Conservation (phyloP, 1,140 invertebrate species). For the Saccostrea echinata region DNA sequence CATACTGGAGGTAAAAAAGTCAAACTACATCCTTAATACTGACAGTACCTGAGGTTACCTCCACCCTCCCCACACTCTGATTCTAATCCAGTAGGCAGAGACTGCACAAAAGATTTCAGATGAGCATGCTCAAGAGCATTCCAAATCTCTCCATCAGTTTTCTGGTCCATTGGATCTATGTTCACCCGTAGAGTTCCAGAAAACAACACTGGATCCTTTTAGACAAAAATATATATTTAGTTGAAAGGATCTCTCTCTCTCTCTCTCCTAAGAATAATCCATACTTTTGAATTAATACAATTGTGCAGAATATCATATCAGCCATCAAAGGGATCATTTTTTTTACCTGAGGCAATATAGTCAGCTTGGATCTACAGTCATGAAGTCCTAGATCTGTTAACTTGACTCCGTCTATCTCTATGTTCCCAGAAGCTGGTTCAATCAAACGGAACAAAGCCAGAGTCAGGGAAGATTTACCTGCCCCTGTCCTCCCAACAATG, state of each 20-base stretch:
- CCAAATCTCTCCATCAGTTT: slow-evolving; percentile 81
- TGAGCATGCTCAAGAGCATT: slow-evolving; percentile 68
- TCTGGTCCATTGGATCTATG: slow-evolving; percentile 84
- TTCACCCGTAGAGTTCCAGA: slow-evolving; percentile 81
- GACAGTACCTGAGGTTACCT: slow-evolving; percentile 77
- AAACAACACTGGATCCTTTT: slow-evolving; percentile 81
- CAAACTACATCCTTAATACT: too few species aligned
- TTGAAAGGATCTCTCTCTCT: slow-evolving; percentile 62
- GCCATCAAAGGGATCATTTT: too few species aligned
- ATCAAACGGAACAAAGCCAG: slow-evolving; percentile 82
- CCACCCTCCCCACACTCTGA: slow-evolving; percentile 75
- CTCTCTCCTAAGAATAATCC: too few species aligned
- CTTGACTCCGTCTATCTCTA: slow-evolving; percentile 92
- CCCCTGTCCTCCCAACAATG: slow-evolving; percentile 82
- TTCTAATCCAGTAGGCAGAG: slow-evolving; percentile 61
- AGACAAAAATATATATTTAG: slow-evolving; percentile 75
- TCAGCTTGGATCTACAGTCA: slow-evolving; percentile 86
- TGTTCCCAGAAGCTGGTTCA: slow-evolving; percentile 86
- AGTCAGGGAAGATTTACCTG: slow-evolving; percentile 82
- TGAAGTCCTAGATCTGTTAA: slow-evolving; percentile 80
- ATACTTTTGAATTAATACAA: too few species aligned
- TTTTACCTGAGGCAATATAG: slow-evolving; percentile 91
- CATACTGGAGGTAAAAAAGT: too few species aligned
- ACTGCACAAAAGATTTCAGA: slow-evolving; percentile 73
- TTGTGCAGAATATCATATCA: too few species aligned